Conservation (phyloP, 2,797 vertebrate genomes). For the Syndactyla subalaris region DNA sequence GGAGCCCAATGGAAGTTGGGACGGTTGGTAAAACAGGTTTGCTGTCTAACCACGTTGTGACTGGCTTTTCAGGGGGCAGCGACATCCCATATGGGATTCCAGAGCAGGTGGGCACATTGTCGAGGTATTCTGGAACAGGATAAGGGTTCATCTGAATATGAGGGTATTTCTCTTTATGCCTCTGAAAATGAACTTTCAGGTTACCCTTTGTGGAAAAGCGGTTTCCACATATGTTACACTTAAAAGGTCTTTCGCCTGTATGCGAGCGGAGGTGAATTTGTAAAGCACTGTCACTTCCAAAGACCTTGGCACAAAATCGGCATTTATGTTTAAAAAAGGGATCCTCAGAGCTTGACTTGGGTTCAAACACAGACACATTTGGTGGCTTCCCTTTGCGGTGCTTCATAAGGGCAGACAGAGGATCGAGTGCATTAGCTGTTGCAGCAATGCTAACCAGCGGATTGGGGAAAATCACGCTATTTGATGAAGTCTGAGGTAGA, state of each 20-base stretch:
- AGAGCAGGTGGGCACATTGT: constrained; percentile 98
- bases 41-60: constrained; percentile 98
- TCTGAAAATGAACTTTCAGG: constrained; percentile 98
- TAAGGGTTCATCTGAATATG: constrained; percentile 99
- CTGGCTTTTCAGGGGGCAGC: constrained; percentile 95
- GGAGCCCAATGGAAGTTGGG: constrained; percentile 89
- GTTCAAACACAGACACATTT: constrained; percentile 97
- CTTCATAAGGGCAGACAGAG: constrained; percentile 95
- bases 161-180: constrained; percentile 99
- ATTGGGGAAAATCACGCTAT: constrained; percentile 98
- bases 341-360: constrained; percentile 95
- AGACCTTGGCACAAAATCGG: constrained; percentile 99
- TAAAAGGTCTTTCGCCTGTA: constrained; percentile 97
- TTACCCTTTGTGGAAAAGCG: constrained; percentile 99
- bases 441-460: constrained; percentile 97
- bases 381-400: constrained; percentile 98
- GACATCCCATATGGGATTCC: constrained; percentile 99
- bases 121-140: constrained; percentile 98
- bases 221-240: constrained; percentile 99
- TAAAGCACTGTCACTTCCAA: constrained; percentile 98
- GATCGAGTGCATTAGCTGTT: constrained; percentile 95
- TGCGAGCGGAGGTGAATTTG: constrained; percentile 99
- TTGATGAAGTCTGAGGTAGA: constrained; percentile 96
- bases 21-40: constrained; percentile 92
- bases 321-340: constrained; percentile 99